Evolutionary conservation across 2,113 vertebrate species (phyloP).

Genomic region (Rhineura floridana): DNA sequence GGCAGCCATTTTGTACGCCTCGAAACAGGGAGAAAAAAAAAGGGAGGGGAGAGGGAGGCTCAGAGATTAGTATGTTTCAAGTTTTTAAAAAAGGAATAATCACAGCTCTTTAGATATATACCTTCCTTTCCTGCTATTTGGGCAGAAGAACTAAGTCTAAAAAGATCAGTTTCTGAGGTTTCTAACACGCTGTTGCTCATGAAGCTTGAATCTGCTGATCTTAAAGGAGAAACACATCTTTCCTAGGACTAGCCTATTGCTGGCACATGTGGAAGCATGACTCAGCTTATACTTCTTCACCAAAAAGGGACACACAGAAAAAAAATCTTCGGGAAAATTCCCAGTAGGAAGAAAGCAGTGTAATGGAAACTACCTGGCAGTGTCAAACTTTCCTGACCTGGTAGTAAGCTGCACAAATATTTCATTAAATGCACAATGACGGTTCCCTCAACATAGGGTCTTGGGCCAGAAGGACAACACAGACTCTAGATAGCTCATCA

Average conservation of each 20-base stretch:
- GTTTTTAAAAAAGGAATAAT: constrained; percentile 59
- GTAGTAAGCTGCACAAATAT: constrained; percentile 62
- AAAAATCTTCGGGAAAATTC: constrained; percentile 13
- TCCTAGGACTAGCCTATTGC: background rate
- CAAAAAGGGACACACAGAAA: background rate
- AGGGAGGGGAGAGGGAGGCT: constrained; percentile 42
- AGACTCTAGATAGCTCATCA: accelerated
- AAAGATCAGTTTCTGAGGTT: background rate
- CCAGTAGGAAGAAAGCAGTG: constrained; percentile 31
- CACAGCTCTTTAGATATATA: constrained; percentile 27
- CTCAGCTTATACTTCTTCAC: background rate
- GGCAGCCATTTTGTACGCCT: constrained; percentile 73
- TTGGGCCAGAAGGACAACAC: background rate
- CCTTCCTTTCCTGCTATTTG: constrained; percentile 43
- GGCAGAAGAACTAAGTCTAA: background rate
- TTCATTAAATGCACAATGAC: background rate
- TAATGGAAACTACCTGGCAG: constrained; percentile 57
- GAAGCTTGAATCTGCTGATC: accelerated
- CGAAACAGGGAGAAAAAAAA: constrained; percentile 57
- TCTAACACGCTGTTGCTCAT: background rate
- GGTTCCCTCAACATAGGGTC: background rate
- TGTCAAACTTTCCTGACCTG: constrained; percentile 60
- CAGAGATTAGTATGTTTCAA: constrained; percentile 35
- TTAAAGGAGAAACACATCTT: background rate
- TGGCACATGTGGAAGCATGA: background rate